Evolutionary conservation across 2,113 vertebrate genomes (phyloP).

Genomic region (Ceyx melanurus): DNA sequence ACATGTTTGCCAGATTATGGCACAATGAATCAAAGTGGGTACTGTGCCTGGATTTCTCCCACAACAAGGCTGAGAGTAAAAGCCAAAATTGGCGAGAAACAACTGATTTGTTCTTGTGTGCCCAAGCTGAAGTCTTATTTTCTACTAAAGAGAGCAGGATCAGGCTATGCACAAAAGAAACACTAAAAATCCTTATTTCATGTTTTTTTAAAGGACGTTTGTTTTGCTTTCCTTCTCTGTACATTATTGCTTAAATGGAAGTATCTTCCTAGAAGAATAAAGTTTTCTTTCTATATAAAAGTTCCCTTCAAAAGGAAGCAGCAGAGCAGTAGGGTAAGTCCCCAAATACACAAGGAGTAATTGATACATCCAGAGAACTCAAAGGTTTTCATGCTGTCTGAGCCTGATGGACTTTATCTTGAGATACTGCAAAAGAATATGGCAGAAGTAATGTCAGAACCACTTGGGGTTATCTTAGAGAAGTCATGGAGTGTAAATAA

Average conservation of each 20-base stretch:
- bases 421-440: not conserved
- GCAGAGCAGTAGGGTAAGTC: not conserved
- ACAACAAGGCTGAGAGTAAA: not conserved
- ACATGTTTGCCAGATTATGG: fast-evolving
- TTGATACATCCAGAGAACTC: not conserved
- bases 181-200: fast-evolving
- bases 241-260: not conserved
- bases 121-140: not conserved
- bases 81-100: not conserved
- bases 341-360: not conserved
- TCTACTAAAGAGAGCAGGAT: not conserved
- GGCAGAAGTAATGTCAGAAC: not conserved
- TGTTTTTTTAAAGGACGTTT: not conserved
- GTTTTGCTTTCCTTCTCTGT: not conserved
- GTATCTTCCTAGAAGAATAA: not conserved
- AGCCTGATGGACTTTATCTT: not conserved
- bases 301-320: not conserved
- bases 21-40: fast-evolving
- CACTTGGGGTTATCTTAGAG: not conserved
- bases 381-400: not conserved
- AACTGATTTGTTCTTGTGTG: fast-evolving
- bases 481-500: not conserved
- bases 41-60: not conserved
- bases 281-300: not conserved
- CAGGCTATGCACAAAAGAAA: not conserved